A percentile compares a stretch with the other conserved stretches of the same genome.
phyloP scores from a whole-genome alignment of 2,113 vertebrate genomes.

The Leptodactylus fuscus region DNA sequence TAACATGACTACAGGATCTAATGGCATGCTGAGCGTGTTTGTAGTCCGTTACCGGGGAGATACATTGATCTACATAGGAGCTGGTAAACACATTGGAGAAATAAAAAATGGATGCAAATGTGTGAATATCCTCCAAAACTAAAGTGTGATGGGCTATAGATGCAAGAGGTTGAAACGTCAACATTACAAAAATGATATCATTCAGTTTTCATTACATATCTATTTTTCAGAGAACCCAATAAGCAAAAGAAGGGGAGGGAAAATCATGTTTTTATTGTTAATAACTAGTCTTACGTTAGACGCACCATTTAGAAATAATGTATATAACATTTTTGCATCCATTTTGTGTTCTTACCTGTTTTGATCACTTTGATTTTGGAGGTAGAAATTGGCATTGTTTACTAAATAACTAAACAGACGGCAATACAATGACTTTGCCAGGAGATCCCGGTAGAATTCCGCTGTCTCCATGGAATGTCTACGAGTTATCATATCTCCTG shows the following conservation, averaged over 20 bases:
- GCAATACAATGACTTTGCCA: constrained; percentile 88
- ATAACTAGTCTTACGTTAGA: not conserved
- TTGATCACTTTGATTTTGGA: constrained; percentile 82
- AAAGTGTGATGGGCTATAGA: too few species aligned
- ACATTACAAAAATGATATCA: too few species aligned
- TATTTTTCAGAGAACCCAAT: too few species aligned
- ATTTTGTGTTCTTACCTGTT: constrained; percentile 74
- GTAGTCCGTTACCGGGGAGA: too few species aligned
- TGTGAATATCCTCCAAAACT: too few species aligned
- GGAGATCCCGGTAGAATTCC: constrained; percentile 86
- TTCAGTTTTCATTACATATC: too few species aligned
- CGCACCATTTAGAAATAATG: not conserved
- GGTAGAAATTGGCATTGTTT: constrained; percentile 84
- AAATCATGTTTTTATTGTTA: not conserved
- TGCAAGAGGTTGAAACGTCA: too few species aligned
- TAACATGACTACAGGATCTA: too few species aligned
- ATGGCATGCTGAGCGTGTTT: too few species aligned
- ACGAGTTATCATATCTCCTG: constrained; percentile 86
- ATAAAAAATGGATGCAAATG: too few species aligned
- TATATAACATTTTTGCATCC: not conserved
- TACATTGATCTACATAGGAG: too few species aligned
- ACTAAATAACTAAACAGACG: constrained; percentile 92
- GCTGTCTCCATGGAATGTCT: constrained; percentile 83
- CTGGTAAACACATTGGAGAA: too few species aligned
- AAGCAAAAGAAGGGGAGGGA: not conserved